Evolutionary conservation across 1,140 invertebrate genomes (phyloP), one percentile per base, ranked within the genome.

Genomic region (Caerostris darwini): DNA sequence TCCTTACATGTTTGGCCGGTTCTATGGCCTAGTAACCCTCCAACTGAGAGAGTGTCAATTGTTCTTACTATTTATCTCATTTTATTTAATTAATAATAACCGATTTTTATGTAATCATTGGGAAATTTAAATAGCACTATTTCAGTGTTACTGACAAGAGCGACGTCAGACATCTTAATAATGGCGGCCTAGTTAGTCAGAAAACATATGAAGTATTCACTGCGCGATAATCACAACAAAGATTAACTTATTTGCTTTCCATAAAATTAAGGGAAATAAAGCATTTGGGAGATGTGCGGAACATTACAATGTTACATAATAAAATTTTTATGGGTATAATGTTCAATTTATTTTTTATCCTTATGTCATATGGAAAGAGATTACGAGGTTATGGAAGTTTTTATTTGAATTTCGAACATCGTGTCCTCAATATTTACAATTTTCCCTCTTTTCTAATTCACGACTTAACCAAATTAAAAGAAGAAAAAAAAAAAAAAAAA

Each of bases 161-260:
- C 86, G 17, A 82, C 59, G 92, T 93, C 92, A 88, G 92, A 94
- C 92, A 94, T 88, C 92, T 94, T 94, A 94, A 56, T 94, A 94
- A 94, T 94, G 92, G 92, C 92, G 92, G 61, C 92, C 69, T 81
- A 19, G 86, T 82, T 88, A 94, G 85, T 61, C 54, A 53, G 71
- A 88, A 81, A 88, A 81, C 61, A 81, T 53, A 71, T 92, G 77
- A 54, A 34, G 56, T 67, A 57, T 57, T 50, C 19, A 85, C 17
- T 34, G 19, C 17, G n/a, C 57, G 83, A 85, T 82, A 12, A 50
- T 85, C 83, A 85, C 54, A 34, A 59, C 57, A 19, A 3, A 53
- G 61, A 17, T 14, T n/a, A 67, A 14, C 14, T 67, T 67, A n/a
- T 67, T 14, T 67, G 14, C 2, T 4, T 6, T 67, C 61, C 12